Evolutionary conservation across 2,113 vertebrate genomes (phyloP).

Genomic region (Perccottus glenii): DNA sequence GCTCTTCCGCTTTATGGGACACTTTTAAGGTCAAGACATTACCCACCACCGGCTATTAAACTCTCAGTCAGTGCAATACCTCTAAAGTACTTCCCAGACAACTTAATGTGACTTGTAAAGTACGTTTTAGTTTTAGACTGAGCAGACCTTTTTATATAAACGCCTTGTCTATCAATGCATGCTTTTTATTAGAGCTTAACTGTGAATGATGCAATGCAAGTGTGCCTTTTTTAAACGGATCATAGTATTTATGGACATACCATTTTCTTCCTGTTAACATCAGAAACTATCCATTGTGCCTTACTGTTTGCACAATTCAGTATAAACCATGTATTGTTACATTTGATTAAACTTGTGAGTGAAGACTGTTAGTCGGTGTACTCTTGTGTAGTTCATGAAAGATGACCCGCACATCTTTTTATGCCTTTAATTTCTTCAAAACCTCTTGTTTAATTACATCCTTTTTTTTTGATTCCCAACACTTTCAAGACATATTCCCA

Average conservation of each 20-base stretch:
- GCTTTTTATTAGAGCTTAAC: background rate
- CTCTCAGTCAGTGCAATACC: background rate
- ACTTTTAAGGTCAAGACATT: background rate
- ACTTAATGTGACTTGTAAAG: background rate
- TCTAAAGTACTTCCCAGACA: background rate
- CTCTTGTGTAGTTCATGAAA: too few relatives aligned
- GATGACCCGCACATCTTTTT: background rate
- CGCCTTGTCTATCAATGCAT: background rate
- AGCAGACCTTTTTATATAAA: slow-evolving; percentile 7
- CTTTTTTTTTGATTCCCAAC: background rate
- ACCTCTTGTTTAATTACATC: background rate
- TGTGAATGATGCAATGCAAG: background rate
- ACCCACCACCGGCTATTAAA: background rate
- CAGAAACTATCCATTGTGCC: background rate
- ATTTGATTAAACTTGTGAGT: background rate
- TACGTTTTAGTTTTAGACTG: slow-evolving; percentile 3
- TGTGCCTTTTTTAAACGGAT: background rate
- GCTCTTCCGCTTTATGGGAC: background rate
- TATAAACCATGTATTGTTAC: background rate
- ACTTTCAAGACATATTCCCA: background rate
- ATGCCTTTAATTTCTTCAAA: background rate
- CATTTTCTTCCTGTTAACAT: background rate
- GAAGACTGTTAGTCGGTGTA: too few relatives aligned
- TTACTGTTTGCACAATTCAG: slow-evolving; percentile 1
- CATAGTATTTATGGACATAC: background rate